These are phyloP conservation scores for Temnothorax rugatulus DNA, from an alignment of 2,888 invertebrate species.

Conservation along the genomic window DNA sequence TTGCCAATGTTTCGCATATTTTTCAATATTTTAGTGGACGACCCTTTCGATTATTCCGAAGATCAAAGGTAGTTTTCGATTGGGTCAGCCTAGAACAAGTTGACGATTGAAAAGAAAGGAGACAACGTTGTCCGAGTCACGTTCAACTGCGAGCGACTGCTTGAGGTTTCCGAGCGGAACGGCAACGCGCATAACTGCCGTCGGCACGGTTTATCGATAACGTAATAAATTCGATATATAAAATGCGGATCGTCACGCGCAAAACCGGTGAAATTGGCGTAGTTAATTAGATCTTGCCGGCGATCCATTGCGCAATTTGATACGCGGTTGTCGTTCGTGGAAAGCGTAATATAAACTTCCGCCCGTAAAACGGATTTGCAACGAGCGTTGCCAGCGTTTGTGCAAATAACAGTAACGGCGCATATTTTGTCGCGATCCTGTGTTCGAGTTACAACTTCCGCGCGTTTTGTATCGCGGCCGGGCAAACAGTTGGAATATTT, in stretches of 20 bases:
- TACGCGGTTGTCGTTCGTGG: slow-evolving; percentile 16
- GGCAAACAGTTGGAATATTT: slow-evolving; percentile 36
- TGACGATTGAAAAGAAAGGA: not conserved
- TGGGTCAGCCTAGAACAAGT: not conserved
- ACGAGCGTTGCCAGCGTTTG: slow-evolving; percentile 26
- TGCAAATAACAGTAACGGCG: slow-evolving; percentile 32
- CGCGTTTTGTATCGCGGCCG: slow-evolving; percentile 19
- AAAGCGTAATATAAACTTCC: slow-evolving; percentile 38
- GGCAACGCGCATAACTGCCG: not conserved
- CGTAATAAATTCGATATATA: not conserved
- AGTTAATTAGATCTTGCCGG: not conserved
- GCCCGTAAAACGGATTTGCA: slow-evolving; percentile 40
- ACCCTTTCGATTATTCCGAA: slow-evolving; percentile 11
- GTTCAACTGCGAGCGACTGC: not conserved
- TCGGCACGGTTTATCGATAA: not conserved
- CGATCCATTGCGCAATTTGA: slow-evolving; percentile 17
- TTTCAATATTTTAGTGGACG: slow-evolving; percentile 50
- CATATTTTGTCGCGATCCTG: slow-evolving; percentile 34
- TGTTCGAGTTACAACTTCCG: slow-evolving; percentile 29
- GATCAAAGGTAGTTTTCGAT: slow-evolving; percentile 33
- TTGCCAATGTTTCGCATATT: slow-evolving; percentile 29
- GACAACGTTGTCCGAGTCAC: not conserved
- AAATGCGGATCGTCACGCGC: not conserved
- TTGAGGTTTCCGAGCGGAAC: not conserved
- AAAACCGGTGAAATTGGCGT: not conserved